phyloP scores from a whole-genome alignment of 2,888 invertebrate species.

The Cotesia congregata region DNA sequence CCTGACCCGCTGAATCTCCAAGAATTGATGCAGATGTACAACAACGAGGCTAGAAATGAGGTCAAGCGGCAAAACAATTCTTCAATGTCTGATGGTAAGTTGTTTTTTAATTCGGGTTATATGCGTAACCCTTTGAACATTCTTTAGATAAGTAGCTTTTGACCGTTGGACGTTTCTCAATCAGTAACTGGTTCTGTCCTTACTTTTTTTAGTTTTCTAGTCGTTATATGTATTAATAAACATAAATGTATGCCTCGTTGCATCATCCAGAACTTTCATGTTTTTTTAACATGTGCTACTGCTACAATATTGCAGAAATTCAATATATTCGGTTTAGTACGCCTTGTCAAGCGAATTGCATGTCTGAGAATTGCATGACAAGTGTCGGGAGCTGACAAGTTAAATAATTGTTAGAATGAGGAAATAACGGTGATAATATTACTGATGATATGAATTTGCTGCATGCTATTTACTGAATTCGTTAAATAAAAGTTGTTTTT shows the following conservation, averaged over 20 bases:
- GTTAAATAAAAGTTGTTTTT: neutral
- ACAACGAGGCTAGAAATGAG: conserved; percentile 65
- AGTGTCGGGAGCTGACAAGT: conserved; percentile 38
- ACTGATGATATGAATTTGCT: neutral
- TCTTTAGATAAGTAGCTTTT: neutral
- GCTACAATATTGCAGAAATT: conserved; percentile 39
- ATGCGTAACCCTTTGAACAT: neutral
- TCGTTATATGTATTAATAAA: neutral
- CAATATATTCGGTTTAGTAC: conserved; percentile 26
- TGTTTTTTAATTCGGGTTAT: conserved; percentile 9
- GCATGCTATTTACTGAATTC: neutral
- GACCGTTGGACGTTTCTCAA: conserved; percentile 39
- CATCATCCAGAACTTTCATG: conserved; percentile 31
- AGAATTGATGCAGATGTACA: conserved; percentile 62
- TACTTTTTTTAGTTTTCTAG: conserved; percentile 8
- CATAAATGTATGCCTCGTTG: conserved; percentile 27
- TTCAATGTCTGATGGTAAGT: conserved; percentile 37
- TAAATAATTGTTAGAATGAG: neutral
- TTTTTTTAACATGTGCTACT: conserved; percentile 38
- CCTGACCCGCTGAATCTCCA: conserved; percentile 65
- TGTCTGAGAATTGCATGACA: conserved; percentile 43
- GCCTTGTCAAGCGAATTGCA: conserved; percentile 41
- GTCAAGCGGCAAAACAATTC: conserved; percentile 64
- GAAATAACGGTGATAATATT: conserved; percentile 32
- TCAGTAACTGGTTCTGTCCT: conserved; percentile 20